These are phyloP conservation scores for Euplexia lucipara DNA, from an alignment of 2,888 invertebrate species.

Conservation along the genomic window DNA sequence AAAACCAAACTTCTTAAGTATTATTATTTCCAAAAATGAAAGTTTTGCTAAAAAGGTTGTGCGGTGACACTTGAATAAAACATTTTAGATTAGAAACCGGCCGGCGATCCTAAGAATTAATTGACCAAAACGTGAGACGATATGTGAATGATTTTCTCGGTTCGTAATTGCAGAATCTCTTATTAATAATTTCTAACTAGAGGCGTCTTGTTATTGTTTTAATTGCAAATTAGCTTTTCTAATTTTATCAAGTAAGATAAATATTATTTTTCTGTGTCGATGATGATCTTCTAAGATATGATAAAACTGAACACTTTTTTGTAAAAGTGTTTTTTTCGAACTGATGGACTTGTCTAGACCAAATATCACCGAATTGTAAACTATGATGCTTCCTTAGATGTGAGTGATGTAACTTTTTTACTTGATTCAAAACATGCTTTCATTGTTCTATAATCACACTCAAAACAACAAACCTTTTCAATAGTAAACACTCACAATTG, in stretches of 20 bases:
- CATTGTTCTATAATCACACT: constrained; percentile 1
- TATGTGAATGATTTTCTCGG: constrained; percentile 38
- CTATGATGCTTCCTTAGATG: too few species aligned
- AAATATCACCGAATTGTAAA: background rate
- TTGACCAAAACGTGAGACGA: constrained; percentile 50
- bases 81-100: constrained; percentile 34
- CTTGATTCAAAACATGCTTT: background rate
- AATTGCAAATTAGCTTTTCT: constrained; percentile 14
- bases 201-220: constrained; percentile 6
- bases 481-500: background rate
- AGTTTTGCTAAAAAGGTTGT: background rate
- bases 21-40: constrained; percentile 4
- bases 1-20: background rate
- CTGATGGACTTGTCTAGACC: background rate
- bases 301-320: background rate
- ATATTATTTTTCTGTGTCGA: background rate
- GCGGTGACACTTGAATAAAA: constrained; percentile 24
- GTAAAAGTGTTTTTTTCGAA: background rate
- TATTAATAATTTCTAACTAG: constrained; percentile 34
- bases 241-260: background rate
- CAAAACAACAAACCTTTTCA: background rate
- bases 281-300: background rate
- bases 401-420: background rate
- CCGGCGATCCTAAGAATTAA: constrained; percentile 48
- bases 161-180: constrained; percentile 35